These are phyloP conservation scores for Phoenicopterus ruber DNA, from an alignment of 2,113 vertebrate genomes.

Conservation along the genomic window DNA sequence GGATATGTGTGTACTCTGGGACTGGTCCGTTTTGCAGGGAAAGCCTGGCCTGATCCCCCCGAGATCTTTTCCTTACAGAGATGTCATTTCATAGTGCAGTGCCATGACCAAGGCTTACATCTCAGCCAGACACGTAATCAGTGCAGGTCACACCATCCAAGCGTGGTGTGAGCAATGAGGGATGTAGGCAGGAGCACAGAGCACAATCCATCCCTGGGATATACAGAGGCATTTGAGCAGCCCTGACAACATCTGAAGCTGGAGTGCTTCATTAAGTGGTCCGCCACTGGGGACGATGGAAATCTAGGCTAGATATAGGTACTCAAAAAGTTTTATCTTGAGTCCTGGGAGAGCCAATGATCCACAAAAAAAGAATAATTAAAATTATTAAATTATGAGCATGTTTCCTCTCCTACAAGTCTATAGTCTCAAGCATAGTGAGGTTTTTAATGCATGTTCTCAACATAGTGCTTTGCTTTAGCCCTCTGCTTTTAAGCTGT, in stretches of 20 bases:
- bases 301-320: background rate
- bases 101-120: background rate
- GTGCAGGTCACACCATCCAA: background rate
- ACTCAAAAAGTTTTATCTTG: background rate
- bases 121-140: background rate
- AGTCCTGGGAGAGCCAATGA: background rate
- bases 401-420: background rate
- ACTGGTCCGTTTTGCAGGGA: background rate
- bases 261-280: background rate
- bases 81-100: background rate
- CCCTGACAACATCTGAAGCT: background rate
- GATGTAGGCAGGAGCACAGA: accelerated
- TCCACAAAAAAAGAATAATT: background rate
- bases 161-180: accelerated
- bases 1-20: accelerated
- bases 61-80: background rate
- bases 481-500: background rate
- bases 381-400: background rate
- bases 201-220: no score
- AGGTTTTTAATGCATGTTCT: background rate
- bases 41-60: accelerated
- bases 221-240: accelerated
- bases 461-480: background rate
- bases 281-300: background rate
- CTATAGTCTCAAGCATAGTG: background rate